Evolutionary conservation across 2,888 invertebrate species (phyloP).

Genomic region (Drosophila mercatorum): DNA sequence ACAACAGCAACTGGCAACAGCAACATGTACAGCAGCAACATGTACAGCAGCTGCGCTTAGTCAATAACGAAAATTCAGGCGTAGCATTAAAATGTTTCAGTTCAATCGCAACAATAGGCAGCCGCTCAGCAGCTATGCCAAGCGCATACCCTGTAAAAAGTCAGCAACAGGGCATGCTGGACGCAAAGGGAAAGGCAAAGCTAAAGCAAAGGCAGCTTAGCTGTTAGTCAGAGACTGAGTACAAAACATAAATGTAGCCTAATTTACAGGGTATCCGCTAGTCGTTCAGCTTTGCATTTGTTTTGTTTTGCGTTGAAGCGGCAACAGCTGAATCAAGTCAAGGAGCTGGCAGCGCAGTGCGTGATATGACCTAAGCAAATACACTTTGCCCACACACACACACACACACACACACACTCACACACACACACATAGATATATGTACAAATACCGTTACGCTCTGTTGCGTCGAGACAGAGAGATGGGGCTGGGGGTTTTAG

Average conservation of each 20-base stretch:
- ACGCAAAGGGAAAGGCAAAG: no score
- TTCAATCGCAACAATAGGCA: conserved; percentile 15
- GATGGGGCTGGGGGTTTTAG: conserved; percentile 16
- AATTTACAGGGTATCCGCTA: conserved; percentile 3
- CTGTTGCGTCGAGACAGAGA: conserved; percentile 75
- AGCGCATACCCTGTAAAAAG: conserved; percentile 15
- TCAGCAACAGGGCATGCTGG: not conserved
- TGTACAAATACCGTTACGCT: conserved; percentile 61
- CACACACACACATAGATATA: conserved; percentile 9
- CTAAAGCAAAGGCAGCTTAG: not conserved
- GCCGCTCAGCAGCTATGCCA: conserved; percentile 5
- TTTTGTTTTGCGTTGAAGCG: conserved; percentile 19
- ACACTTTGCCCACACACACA: conserved; percentile 54
- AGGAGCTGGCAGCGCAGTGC: conserved; percentile 42
- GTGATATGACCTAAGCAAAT: conserved; percentile 74
- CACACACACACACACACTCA: conserved; percentile 14
- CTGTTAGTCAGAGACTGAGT: not conserved
- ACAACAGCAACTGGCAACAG: conserved; percentile 19
- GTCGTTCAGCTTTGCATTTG: not conserved
- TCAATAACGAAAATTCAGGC: conserved; percentile 33
- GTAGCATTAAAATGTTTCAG: conserved; percentile 28
- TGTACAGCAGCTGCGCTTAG: conserved; percentile 25
- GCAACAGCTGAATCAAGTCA: conserved; percentile 65
- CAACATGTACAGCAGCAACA: conserved; percentile 14
- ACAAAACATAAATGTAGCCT: not conserved